Percentiles rank a stretch among this genome's conserved stretches.
Conservation (phyloP, 2,113 vertebrate genomes). For the Heterotis niloticus region DNA sequence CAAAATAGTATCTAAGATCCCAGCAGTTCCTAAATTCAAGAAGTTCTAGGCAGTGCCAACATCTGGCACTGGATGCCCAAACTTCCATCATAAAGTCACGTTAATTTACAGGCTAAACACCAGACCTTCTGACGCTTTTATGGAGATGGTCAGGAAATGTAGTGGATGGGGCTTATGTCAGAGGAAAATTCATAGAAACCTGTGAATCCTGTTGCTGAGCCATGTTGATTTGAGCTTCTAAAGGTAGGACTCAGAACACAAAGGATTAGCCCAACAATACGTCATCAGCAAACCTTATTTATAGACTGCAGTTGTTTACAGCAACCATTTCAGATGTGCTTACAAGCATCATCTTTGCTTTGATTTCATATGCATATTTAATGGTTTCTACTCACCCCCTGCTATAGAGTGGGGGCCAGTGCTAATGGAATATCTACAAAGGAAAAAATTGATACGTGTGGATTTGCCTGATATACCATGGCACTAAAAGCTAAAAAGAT, state of each 20-base stretch:
- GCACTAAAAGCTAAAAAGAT: no score
- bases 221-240: conserved; percentile 13
- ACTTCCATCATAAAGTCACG: neutral
- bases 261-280: conserved; percentile 35
- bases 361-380: conserved; percentile 19
- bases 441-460: no score
- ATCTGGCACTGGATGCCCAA: neutral
- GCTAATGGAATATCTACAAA: neutral
- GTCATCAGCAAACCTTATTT: conserved; percentile 40
- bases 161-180: neutral
- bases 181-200: no score
- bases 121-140: neutral
- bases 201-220: neutral
- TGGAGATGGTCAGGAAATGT: neutral
- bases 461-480: no score
- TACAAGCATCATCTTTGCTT: neutral
- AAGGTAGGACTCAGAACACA: conserved; percentile 14
- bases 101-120: conserved; percentile 16
- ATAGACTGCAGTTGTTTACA: conserved; percentile 29
- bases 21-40: conserved; percentile 25
- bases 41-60: neutral
- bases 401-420: neutral
- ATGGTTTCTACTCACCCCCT: neutral
- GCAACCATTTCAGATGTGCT: conserved; percentile 12
- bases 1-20: conserved; percentile 33